Evolutionary conservation across 2,888 invertebrate species (phyloP).

Genomic region (Leptinotarsa peninsularis): DNA sequence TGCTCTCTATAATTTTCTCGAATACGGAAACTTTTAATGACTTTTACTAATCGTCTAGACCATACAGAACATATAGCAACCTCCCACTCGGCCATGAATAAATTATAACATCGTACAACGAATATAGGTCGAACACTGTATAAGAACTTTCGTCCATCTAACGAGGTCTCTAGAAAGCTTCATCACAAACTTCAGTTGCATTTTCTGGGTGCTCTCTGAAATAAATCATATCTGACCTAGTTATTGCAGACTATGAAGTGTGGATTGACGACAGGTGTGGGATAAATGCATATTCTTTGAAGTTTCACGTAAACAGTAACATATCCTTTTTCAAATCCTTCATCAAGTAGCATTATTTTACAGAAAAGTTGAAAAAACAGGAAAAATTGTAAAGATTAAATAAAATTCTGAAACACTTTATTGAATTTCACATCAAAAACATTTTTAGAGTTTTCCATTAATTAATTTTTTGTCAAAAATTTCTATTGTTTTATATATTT

Average conservation of each 20-base stretch:
- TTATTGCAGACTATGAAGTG: background rate
- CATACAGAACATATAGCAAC: conserved; percentile 5
- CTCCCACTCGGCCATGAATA: conserved; percentile 3
- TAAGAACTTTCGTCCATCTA: conserved; percentile 7
- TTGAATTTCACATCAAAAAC: too few species aligned
- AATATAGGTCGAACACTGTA: background rate
- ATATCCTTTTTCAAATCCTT: too few species aligned
- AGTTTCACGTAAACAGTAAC: background rate
- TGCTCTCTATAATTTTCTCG: conserved; percentile 9
- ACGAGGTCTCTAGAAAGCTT: conserved; percentile 6
- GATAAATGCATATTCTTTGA: background rate
- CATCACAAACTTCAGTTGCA: conserved; percentile 3
- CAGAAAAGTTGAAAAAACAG: too few species aligned
- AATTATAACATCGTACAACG: background rate
- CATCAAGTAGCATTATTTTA: too few species aligned
- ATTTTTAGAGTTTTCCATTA: too few species aligned
- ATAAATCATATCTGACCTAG: background rate
- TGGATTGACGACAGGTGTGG: background rate
- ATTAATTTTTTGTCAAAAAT: too few species aligned
- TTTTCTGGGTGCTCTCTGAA: background rate
- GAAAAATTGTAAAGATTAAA: too few species aligned
- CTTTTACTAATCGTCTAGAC: conserved; percentile 9
- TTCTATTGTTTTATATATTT: too few species aligned
- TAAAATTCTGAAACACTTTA: too few species aligned
- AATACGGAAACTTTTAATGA: conserved; percentile 17